Base-by-base conservation (phyloP, 1,140 invertebrate species). In the Nixonia krombeini region DNA sequence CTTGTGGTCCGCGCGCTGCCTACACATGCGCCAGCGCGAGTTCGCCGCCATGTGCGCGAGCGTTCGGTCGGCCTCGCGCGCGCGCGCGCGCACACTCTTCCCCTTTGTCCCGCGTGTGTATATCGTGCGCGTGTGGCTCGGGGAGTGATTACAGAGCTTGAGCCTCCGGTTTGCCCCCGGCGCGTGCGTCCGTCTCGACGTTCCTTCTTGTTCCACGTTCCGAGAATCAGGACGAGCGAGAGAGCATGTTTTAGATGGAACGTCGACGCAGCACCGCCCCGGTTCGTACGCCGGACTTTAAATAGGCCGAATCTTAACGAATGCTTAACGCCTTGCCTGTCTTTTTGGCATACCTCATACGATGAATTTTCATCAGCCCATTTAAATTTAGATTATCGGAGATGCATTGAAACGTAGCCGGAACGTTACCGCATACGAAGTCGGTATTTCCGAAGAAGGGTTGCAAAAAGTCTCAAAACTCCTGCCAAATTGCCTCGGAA, bases 151-250 rank as follows among this genome's bases (percentile, higher is more conserved):
- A 83, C 80, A 84, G 82, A 83, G 82, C 75, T 73, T 77, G 76
- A 74, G 73, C 75, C 79, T 79, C 76, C 76, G 79, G 71, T 83
- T 82, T 81, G 81, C 82, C 81, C 82, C 80, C 81, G 82, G 80
- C 82, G 80, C 80, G 76, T 69, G 61, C 64, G 47, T 66, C 73
- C 61, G 70, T 71, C 65, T 29, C 57, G 50, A 59, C 57, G 61
- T 62, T 65, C 51, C 59, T 65, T 63, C 63, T 70, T 51, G 42
- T 61, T 68, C 21, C 40, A 50, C 55, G 37, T 64, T 70, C 63
- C 59, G 13, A 61, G 56, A 64, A 71, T 57, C 45, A 45, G 25
- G 23, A 45, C 37, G 37, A 17, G 9, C 15, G 21, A 28, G 16
- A 42, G 15, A 16, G 49, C 38, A 50, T 42, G 46, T 25, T 47